Conservation (phyloP, 2,888 invertebrate species). For the Agrenia bidenticulata region DNA sequence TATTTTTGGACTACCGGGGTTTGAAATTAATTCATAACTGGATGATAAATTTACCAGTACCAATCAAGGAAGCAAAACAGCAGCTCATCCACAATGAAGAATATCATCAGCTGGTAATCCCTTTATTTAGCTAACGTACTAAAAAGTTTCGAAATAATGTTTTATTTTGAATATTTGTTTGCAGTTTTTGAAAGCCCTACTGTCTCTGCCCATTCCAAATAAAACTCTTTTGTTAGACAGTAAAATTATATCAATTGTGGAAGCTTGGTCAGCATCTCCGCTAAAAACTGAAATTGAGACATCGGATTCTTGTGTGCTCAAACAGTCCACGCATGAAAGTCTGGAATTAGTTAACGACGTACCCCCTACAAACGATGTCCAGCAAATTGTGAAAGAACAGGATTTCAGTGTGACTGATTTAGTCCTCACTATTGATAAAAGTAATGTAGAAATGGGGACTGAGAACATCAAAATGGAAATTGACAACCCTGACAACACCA, state of each 20-base stretch:
- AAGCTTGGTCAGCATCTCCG: constrained; percentile 67
- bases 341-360: constrained; percentile 51
- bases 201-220: constrained; percentile 85
- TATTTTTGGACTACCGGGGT: constrained; percentile 93
- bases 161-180: constrained; percentile 34
- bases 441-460: constrained; percentile 52
- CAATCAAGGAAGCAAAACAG: constrained; percentile 45
- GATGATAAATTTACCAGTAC: constrained; percentile 73
- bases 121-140: too few relatives aligned
- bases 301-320: too few relatives aligned
- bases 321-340: not conserved
- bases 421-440: constrained; percentile 44
- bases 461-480: constrained; percentile 16
- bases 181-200: constrained; percentile 76
- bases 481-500: constrained; percentile 14
- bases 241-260: constrained; percentile 79
- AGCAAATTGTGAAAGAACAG: too few relatives aligned
- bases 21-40: constrained; percentile 86
- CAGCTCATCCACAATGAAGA: constrained; percentile 41
- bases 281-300: constrained; percentile 25
- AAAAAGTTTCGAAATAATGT: not conserved
- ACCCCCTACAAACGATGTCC: constrained; percentile 18
- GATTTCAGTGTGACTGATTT: too few relatives aligned
- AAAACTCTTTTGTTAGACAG: constrained; percentile 91
- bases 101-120: constrained; percentile 40